These are phyloP conservation scores for Pseudochaenichthys georgianus DNA, from an alignment of 2,797 vertebrate genomes.

Conservation along the genomic window DNA sequence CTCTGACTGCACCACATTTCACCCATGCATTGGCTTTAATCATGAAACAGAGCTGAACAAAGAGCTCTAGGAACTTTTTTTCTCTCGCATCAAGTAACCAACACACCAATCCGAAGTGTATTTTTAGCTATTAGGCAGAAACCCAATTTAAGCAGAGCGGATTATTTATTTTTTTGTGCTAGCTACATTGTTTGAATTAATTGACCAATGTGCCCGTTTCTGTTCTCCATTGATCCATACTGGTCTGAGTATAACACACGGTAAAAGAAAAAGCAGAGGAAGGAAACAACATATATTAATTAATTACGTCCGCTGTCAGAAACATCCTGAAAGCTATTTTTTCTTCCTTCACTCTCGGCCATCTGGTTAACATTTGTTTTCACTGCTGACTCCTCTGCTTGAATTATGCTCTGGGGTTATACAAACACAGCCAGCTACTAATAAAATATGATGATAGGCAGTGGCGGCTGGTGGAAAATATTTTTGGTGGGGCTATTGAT, in stretches of 20 bases:
- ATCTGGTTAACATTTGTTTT: constrained; percentile 58
- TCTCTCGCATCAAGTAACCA: constrained; percentile 28
- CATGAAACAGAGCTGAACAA: constrained; percentile 24
- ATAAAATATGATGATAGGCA: constrained; percentile 54
- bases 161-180: constrained; percentile 18
- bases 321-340: constrained; percentile 54
- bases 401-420: constrained; percentile 51
- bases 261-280: constrained; percentile 1
- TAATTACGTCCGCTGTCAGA: constrained; percentile 53
- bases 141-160: constrained; percentile 12
- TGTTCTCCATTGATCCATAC: neutral
- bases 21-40: constrained; percentile 1
- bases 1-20: neutral
- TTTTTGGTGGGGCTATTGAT: no score
- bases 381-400: constrained; percentile 49
- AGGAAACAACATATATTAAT: constrained; percentile 41
- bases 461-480: no score
- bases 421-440: constrained; percentile 53
- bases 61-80: constrained; percentile 14
- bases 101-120: constrained; percentile 33
- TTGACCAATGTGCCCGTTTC: constrained; percentile 10
- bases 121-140: constrained; percentile 30
- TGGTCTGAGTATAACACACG: constrained; percentile 9
- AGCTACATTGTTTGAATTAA: constrained; percentile 45
- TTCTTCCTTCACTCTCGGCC: constrained; percentile 26